Evolutionary conservation across 2,888 invertebrate species (phyloP), one percentile per base, ranked within the genome.

Genomic region (Pheosia tremula): DNA sequence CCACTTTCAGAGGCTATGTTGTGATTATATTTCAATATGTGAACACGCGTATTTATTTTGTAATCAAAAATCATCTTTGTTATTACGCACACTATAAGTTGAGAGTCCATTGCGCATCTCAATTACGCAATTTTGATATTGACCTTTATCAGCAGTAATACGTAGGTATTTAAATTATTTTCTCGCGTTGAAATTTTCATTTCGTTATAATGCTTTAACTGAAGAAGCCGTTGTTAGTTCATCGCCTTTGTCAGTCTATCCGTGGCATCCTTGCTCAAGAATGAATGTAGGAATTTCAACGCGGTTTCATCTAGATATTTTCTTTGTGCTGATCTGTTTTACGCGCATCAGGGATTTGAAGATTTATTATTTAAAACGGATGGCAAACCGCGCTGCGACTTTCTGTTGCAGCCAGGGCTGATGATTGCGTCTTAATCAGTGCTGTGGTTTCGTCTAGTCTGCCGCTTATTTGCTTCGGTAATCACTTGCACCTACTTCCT

Each of bases 401-500:
- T 7, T 45, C 43, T 45, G 3, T 41, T 41, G 24, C 24, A 24
- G 1, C 24, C 24, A 24, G 24, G 24, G 24, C 24, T 24, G 24
- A 24, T 7, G 8, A 78, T 77, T 76, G 67, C 72, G 56, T 68
- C 59, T 75, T 69, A 66, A 69, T 63, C 68, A 74, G 75, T 70
- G 64, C 58, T 80, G 80, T 68, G 83, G 81, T 81, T 74, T 68
- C 64, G 71, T 60, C 66, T 67, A 71, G 66, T 62, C 62, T 41
- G 52, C 67, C 68, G 69, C 75, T 71, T 69, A 75, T 78, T 78
- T 72, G 74, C 72, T 70, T 66, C 68, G 49, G 68, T 66, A 72
- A 66, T 68, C 60, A 57, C 9, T 24, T 66, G 64, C 67, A 69
- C 58, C 60, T 58, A 54, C 53, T 78, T 83, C 82, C 82, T 81